phyloP scores from a whole-genome alignment of 2,113 vertebrate species.

The Aegithalos caudatus region DNA sequence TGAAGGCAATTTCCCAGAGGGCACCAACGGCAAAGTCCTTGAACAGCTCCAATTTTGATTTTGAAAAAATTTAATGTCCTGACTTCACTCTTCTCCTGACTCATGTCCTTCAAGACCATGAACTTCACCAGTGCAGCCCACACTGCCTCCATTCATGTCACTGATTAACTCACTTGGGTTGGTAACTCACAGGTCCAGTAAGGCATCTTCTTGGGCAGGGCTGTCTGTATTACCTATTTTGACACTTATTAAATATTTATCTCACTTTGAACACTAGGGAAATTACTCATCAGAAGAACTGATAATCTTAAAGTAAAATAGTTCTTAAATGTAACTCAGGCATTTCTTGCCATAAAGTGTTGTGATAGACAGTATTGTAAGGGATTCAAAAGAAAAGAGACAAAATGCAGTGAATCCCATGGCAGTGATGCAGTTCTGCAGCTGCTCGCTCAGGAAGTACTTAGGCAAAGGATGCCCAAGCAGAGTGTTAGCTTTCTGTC shows the following conservation, averaged over 20 bases:
- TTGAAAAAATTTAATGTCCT: not conserved
- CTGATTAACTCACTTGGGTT: not conserved
- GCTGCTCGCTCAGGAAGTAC: not conserved
- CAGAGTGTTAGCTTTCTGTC: not conserved
- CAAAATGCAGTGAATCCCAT: not conserved
- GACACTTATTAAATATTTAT: not conserved
- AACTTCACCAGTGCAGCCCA: not conserved
- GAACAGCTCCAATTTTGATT: not conserved
- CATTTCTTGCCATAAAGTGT: not conserved
- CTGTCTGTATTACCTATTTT: not conserved
- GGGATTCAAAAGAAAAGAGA: not conserved
- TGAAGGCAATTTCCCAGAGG: not conserved
- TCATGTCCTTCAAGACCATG: not conserved
- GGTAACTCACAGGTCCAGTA: no score
- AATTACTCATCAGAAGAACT: not conserved
- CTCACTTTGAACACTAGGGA: not conserved
- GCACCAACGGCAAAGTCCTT: not conserved
- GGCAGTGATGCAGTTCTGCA: not conserved
- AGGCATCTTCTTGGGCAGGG: no score
- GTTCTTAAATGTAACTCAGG: rapidly evolving
- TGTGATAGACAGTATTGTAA: not conserved
- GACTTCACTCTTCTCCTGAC: not conserved
- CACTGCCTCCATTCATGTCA: not conserved
- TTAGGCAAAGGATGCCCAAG: not conserved
- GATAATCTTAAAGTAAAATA: not conserved